phyloP scores from a whole-genome alignment of 2,113 vertebrate genomes.

The Spheniscus mendiculus region DNA sequence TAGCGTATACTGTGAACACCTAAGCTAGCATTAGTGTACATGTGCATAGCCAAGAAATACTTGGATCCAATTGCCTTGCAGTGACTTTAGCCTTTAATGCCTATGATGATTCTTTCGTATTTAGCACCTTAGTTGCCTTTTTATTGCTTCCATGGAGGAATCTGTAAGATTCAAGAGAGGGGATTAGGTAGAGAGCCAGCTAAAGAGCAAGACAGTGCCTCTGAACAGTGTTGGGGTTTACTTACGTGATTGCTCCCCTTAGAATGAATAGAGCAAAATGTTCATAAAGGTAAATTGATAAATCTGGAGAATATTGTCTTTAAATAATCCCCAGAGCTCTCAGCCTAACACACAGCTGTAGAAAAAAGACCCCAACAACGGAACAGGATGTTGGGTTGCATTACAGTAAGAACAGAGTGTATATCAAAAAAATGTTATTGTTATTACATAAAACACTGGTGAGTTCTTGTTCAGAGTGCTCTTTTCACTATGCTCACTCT shows the following conservation, averaged over 20 bases:
- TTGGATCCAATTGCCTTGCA: conserved; percentile 6
- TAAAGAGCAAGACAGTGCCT: not conserved
- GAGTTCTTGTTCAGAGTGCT: not conserved
- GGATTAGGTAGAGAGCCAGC: not conserved
- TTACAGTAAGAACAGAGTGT: not conserved
- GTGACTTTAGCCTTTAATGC: conserved; percentile 34
- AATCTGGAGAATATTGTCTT: conserved; percentile 8
- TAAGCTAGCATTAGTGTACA: not conserved
- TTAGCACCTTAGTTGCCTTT: conserved; percentile 41
- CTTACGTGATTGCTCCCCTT: not conserved
- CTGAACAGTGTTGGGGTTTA: not conserved
- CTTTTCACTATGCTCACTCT: not conserved
- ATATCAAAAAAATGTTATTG: conserved; percentile 15
- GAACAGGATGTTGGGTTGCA: not conserved
- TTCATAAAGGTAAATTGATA: not conserved
- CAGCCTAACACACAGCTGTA: not conserved
- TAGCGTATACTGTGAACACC: not conserved
- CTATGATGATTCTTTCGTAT: not conserved
- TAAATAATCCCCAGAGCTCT: not conserved
- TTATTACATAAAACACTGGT: not conserved
- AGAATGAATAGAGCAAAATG: not conserved
- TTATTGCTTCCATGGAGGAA: conserved; percentile 9
- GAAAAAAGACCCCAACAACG: not conserved
- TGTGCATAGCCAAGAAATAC: conserved; percentile 26
- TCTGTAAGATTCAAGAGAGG: not conserved